Conservation (phyloP, 2,113 vertebrate genomes). For the Vimba vimba region DNA sequence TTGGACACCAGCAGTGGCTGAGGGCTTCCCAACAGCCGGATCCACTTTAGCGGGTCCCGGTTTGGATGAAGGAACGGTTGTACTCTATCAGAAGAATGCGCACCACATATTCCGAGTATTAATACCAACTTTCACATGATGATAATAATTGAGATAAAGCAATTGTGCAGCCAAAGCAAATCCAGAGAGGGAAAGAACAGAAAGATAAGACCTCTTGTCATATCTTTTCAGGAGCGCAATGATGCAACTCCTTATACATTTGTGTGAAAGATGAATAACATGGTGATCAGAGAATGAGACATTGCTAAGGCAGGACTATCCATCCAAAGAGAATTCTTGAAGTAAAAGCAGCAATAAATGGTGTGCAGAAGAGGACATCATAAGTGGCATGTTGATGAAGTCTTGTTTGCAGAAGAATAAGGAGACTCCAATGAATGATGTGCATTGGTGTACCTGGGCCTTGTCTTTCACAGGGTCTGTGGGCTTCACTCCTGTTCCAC, state of each 20-base stretch:
- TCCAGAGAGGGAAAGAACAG: neutral
- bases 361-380: neutral
- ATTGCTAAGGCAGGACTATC: neutral
- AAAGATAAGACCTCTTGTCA: neutral
- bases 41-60: conserved; percentile 59
- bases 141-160: too few species aligned
- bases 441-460: conserved; percentile 63
- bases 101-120: neutral
- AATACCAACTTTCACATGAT: neutral
- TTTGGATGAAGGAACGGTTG: conserved; percentile 56
- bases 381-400: neutral
- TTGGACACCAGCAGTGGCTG: conserved; percentile 41
- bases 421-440: neutral
- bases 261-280: neutral
- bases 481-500: conserved; percentile 37
- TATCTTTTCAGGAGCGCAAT: neutral
- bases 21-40: conserved; percentile 54
- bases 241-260: neutral
- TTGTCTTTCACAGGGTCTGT: conserved; percentile 61
- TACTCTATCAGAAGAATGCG: conserved; percentile 65
- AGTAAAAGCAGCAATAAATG: neutral
- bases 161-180: conserved; percentile 10
- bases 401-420: neutral
- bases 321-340: neutral
- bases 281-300: neutral